phyloP scores from a whole-genome alignment of 1,140 invertebrate species.

The Sycophaga agraensis region DNA sequence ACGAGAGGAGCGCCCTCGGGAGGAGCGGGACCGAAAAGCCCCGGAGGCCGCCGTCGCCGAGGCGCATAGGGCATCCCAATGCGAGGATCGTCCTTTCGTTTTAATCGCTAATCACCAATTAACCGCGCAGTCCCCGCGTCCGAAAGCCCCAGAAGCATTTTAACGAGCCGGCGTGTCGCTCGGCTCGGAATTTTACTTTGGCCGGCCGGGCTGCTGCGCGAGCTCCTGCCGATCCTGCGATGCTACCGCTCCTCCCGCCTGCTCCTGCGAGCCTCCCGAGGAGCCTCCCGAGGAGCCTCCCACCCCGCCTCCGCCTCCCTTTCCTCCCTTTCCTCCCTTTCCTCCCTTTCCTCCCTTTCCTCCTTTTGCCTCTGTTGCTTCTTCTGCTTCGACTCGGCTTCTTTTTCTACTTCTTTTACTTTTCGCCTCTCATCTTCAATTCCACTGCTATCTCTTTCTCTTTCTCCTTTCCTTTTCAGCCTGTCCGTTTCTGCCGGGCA shows the following conservation, averaged over 20 bases:
- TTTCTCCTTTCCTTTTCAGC: constrained; percentile 21
- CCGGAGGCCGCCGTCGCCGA: background rate
- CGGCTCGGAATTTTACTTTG: constrained; percentile 55
- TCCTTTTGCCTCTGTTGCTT: background rate
- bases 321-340: background rate
- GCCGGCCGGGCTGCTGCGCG: constrained; percentile 31
- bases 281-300: constrained; percentile 3
- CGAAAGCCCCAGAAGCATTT: constrained; percentile 58
- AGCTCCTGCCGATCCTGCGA: constrained; percentile 20
- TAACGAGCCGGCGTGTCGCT: constrained; percentile 58
- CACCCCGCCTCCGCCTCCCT: background rate
- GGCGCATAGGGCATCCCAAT: constrained; percentile 20
- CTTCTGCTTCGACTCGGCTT: constrained; percentile 7
- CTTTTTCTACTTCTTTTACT: constrained; percentile 2
- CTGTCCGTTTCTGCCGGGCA: constrained; percentile 19
- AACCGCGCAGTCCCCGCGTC: constrained; percentile 52
- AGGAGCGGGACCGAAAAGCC: constrained; percentile 28
- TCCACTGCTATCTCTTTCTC: constrained; percentile 12
- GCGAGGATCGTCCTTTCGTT: constrained; percentile 52
- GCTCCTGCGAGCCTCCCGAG: constrained; percentile 6
- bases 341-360: background rate
- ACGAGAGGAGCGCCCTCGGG: constrained; percentile 1
- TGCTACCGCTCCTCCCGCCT: constrained; percentile 9
- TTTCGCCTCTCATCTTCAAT: constrained; percentile 25
- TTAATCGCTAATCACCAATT: constrained; percentile 61